Conservation (phyloP, 2,888 invertebrate species). For the Celastrina argiolus region DNA sequence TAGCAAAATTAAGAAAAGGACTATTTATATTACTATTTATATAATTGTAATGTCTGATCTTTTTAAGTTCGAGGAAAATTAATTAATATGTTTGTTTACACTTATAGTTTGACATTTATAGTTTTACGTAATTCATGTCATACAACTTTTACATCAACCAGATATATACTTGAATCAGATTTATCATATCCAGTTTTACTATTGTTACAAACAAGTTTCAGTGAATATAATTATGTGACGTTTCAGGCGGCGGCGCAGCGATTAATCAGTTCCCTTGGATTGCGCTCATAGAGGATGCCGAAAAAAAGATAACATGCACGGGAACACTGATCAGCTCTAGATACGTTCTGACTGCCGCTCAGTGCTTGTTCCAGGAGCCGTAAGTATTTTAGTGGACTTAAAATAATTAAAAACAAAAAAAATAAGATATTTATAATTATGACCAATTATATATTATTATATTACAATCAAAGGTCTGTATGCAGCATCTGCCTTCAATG, state of each 20-base stretch:
- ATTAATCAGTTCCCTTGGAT: conserved; percentile 71
- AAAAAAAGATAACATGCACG: conserved; percentile 38
- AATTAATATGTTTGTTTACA: no score
- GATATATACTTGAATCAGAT: no score
- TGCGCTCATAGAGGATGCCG: conserved; percentile 58
- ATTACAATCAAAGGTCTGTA: no score
- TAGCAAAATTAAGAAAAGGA: no score
- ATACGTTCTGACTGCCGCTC: conserved; percentile 74
- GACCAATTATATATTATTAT: no score
- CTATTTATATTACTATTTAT: no score
- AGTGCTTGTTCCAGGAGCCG: conserved; percentile 53
- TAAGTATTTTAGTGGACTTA: conserved; percentile 22
- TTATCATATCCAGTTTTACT: not conserved
- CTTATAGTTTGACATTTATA: no score
- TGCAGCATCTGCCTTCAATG: no score
- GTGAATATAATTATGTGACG: not conserved
- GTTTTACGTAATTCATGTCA: no score
- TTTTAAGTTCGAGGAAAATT: not conserved
- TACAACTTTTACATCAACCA: no score
- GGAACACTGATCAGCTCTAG: conserved; percentile 63
- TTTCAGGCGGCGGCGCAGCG: conserved; percentile 34
- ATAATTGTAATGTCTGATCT: not conserved
- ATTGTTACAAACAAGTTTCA: not conserved
- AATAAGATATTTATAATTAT: not conserved
- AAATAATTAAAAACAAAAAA: not conserved